phyloP scores from a whole-genome alignment of 1,140 invertebrate genomes.

The Drosophila tropicalis region DNA sequence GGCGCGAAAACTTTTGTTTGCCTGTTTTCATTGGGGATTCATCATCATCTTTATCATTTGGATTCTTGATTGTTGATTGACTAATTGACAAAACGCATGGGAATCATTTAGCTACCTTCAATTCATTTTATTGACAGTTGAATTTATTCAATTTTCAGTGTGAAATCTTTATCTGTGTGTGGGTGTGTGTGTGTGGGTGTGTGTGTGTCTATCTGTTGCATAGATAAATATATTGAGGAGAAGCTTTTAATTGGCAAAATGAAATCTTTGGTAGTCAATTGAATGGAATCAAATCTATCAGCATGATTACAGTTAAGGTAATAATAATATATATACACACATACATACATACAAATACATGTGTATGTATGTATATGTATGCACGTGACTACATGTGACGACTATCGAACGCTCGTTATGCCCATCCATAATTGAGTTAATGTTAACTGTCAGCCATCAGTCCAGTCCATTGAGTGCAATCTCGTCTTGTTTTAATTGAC shows the following conservation, averaged over 20 bases:
- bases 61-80: constrained; percentile 53
- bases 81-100: constrained; percentile 59
- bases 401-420: constrained; percentile 53
- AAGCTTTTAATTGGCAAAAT: constrained; percentile 36
- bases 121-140: constrained; percentile 34
- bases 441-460: constrained; percentile 5
- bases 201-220: constrained; percentile 24
- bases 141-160: constrained; percentile 50
- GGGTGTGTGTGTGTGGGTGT: no score
- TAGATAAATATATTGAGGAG: constrained; percentile 4
- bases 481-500: constrained; percentile 58
- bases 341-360: constrained; percentile 31
- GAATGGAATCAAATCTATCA: constrained; percentile 72
- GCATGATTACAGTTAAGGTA: constrained; percentile 21
- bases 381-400: constrained; percentile 49
- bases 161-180: no score
- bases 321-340: constrained; percentile 44
- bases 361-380: constrained; percentile 26
- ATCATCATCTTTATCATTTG: constrained; percentile 15
- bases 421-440: constrained; percentile 60
- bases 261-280: constrained; percentile 58
- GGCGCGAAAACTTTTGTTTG: constrained; percentile 10
- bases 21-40: background rate
- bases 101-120: background rate
- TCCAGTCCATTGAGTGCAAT: constrained; percentile 15